phyloP scores from a whole-genome alignment of 2,797 vertebrate genomes.

The Diglossa cyanea region DNA sequence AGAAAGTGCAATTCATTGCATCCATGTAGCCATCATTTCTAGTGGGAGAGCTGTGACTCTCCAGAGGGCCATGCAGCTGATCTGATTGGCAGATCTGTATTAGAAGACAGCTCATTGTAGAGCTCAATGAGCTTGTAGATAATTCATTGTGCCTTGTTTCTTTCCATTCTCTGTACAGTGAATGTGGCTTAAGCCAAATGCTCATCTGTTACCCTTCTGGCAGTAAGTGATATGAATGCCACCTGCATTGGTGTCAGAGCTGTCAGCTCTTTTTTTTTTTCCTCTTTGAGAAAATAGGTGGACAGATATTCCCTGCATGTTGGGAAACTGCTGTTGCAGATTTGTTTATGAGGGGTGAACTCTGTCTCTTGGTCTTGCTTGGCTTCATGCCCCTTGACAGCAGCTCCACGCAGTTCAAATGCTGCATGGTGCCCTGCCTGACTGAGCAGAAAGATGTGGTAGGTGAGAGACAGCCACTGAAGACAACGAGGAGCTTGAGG shows the following conservation, averaged over 20 bases:
- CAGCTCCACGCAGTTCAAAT: background rate
- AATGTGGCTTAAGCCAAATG: background rate
- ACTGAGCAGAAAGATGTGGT: background rate
- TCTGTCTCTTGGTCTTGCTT: background rate
- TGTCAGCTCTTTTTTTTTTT: background rate
- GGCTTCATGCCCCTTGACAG: background rate
- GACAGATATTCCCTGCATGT: background rate
- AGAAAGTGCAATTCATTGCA: background rate
- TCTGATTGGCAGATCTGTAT: background rate
- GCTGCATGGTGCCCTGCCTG: background rate
- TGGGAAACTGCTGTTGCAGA: background rate
- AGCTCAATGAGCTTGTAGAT: background rate
- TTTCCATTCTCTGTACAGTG: background rate
- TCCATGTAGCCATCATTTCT: background rate
- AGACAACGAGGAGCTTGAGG: background rate
- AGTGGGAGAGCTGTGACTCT: background rate
- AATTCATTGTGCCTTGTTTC: background rate
- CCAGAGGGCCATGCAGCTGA: background rate
- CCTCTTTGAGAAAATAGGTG: background rate
- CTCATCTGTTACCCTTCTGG: background rate
- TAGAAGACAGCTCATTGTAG: background rate
- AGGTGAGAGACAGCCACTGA: rapidly evolving
- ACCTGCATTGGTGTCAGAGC: background rate
- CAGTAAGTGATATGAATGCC: background rate
- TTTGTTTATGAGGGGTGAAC: background rate